Conservation (phyloP, 2,797 vertebrate genomes). For the Cirrhinus molitorella region DNA sequence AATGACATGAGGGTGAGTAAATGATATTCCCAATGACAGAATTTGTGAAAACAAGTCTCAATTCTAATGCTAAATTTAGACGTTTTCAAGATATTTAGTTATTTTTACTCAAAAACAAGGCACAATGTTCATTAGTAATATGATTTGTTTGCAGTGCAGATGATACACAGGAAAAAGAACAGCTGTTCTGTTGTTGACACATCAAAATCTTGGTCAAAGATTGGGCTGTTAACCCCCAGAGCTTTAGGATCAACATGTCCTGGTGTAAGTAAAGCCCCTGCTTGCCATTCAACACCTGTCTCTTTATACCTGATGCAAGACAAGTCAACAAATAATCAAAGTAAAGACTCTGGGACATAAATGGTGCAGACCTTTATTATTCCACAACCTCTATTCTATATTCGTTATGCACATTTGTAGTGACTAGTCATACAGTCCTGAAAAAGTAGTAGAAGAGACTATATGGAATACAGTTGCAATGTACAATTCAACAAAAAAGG, state of each 20-base stretch:
- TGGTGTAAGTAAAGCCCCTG: constrained; percentile 38
- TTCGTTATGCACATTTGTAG: not conserved
- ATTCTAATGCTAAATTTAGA: not conserved
- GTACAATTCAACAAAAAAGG: not conserved
- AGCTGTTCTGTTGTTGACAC: constrained; percentile 2
- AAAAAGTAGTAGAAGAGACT: not conserved
- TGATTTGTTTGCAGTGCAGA: constrained; percentile 6
- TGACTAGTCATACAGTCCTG: constrained; percentile 9
- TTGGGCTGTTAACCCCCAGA: not conserved
- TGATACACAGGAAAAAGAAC: not conserved
- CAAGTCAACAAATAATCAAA: constrained; percentile 48
- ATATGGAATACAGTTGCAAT: not conserved
- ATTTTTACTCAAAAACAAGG: not conserved
- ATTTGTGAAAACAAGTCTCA: not conserved
- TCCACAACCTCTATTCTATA: constrained; percentile 14
- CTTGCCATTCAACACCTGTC: constrained; percentile 39
- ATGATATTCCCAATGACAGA: not conserved
- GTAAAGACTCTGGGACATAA: constrained; percentile 42
- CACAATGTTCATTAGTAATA: not conserved
- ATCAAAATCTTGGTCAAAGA: not conserved
- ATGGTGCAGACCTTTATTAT: constrained; percentile 37
- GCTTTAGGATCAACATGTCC: constrained; percentile 21
- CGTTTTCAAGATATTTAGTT: not conserved
- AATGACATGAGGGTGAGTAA: not conserved
- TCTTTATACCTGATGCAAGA: constrained; percentile 38